Conservation (phyloP, 2,888 invertebrate genomes). For the Phengaris alcon region DNA sequence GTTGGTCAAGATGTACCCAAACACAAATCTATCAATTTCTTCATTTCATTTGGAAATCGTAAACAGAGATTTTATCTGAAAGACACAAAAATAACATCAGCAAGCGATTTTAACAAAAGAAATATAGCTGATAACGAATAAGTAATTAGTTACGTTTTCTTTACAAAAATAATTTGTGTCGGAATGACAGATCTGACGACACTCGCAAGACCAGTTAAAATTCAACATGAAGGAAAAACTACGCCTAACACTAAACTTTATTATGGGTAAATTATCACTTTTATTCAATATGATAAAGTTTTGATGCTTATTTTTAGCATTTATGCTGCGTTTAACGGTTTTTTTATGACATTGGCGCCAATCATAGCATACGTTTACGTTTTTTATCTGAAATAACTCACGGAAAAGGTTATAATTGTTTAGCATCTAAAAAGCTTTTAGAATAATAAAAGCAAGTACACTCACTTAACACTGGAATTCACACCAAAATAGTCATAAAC, state of each 20-base stretch:
- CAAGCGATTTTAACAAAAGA: not conserved
- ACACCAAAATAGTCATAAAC: constrained; percentile 43
- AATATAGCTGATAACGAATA: not conserved
- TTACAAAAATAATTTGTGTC: constrained; percentile 53
- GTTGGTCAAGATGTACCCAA: constrained; percentile 76
- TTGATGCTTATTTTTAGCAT: constrained; percentile 39
- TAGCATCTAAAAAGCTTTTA: constrained; percentile 8
- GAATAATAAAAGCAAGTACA: constrained; percentile 33
- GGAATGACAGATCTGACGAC: constrained; percentile 75
- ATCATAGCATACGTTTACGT: constrained; percentile 77
- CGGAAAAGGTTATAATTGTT: constrained; percentile 37
- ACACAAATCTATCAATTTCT: constrained; percentile 58
- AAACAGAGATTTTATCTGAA: constrained; percentile 54
- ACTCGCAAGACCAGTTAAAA: constrained; percentile 70
- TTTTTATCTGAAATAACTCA: constrained; percentile 39
- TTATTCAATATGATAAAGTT: constrained; percentile 38
- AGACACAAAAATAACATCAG: constrained; percentile 37
- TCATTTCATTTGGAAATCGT: constrained; percentile 62
- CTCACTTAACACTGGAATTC: constrained; percentile 53
- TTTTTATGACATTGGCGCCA: constrained; percentile 73
- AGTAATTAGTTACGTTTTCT: constrained; percentile 25
- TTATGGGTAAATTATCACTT: constrained; percentile 31
- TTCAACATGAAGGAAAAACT: constrained; percentile 52
- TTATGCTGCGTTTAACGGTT: constrained; percentile 63
- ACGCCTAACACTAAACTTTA: constrained; percentile 34